phyloP scores from a whole-genome alignment of 2,888 invertebrate genomes.

The Eristalinus aeneus region DNA sequence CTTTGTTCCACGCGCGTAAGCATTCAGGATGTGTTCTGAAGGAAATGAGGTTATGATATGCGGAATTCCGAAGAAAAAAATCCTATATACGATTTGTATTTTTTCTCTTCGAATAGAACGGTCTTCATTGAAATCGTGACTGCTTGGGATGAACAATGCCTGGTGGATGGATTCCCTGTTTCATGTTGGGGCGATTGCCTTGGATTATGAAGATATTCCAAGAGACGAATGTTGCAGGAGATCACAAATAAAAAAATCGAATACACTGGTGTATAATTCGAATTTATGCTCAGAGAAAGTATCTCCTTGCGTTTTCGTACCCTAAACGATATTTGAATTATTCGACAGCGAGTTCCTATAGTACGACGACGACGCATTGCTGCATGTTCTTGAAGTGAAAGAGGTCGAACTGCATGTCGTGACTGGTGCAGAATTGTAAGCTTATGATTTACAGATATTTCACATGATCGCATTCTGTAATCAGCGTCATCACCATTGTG shows the following conservation, averaged over 20 bases:
- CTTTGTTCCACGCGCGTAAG: constrained; percentile 31
- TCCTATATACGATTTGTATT: constrained; percentile 49
- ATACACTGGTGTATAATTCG: not conserved
- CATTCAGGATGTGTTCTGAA: constrained; percentile 40
- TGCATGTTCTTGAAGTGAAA: not conserved
- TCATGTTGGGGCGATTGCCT: not conserved
- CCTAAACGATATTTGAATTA: not conserved
- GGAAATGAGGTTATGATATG: constrained; percentile 65
- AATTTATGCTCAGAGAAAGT: not conserved
- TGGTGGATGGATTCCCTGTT: not conserved
- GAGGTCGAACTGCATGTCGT: not conserved
- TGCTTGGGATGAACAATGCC: not conserved
- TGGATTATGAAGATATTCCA: not conserved
- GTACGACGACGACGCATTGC: not conserved
- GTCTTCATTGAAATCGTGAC: constrained; percentile 34
- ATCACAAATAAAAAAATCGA: not conserved
- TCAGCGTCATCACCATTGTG: not conserved
- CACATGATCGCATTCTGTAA: not conserved
- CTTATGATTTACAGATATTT: not conserved
- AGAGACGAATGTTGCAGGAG: not conserved
- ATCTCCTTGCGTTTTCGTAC: not conserved
- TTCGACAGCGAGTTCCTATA: not conserved
- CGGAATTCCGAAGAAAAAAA: constrained; percentile 51
- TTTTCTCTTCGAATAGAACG: not conserved
- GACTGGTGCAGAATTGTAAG: not conserved